phyloP scores from a whole-genome alignment of 1,140 invertebrate species.

The Eupristina koningsbergeri region DNA sequence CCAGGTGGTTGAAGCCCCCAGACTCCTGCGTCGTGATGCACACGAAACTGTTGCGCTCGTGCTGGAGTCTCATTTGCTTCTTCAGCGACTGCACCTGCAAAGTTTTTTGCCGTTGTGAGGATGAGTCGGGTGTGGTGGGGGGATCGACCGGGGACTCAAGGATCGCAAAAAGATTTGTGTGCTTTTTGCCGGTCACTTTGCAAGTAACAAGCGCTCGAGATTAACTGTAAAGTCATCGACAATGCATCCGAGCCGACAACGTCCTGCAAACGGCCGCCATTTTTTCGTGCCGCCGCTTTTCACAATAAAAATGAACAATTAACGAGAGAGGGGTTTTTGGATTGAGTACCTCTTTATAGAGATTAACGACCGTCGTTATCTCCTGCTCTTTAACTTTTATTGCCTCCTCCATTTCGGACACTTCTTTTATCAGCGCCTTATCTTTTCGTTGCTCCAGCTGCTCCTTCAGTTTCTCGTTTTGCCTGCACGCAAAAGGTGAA shows the following conservation, averaged over 20 bases:
- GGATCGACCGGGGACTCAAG: too few species aligned
- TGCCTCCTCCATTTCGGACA: constrained; percentile 68
- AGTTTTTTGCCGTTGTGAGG: too few species aligned
- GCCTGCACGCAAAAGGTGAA: constrained; percentile 59
- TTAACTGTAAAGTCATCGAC: too few species aligned
- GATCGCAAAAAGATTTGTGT: too few species aligned
- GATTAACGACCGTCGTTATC: constrained; percentile 70
- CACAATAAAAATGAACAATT: too few species aligned
- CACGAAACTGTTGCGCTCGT: constrained; percentile 65
- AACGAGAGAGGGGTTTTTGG: too few species aligned
- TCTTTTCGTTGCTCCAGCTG: constrained; percentile 60
- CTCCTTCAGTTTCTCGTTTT: constrained; percentile 69
- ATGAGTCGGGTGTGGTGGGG: too few species aligned
- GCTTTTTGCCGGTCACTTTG: too few species aligned
- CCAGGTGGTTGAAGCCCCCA: not conserved
- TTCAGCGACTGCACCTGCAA: constrained; percentile 69
- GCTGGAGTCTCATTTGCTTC: constrained; percentile 69
- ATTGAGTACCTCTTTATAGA: constrained; percentile 71
- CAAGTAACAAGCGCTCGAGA: too few species aligned
- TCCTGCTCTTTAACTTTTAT: constrained; percentile 73
- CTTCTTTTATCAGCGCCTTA: constrained; percentile 61
- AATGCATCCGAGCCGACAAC: too few species aligned
- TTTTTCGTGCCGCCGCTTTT: too few species aligned
- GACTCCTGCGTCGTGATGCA: constrained; percentile 58
- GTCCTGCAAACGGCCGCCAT: too few species aligned